Evolutionary conservation across 2,797 vertebrate genomes (phyloP).

Genomic region (Microtus agrestis): DNA sequence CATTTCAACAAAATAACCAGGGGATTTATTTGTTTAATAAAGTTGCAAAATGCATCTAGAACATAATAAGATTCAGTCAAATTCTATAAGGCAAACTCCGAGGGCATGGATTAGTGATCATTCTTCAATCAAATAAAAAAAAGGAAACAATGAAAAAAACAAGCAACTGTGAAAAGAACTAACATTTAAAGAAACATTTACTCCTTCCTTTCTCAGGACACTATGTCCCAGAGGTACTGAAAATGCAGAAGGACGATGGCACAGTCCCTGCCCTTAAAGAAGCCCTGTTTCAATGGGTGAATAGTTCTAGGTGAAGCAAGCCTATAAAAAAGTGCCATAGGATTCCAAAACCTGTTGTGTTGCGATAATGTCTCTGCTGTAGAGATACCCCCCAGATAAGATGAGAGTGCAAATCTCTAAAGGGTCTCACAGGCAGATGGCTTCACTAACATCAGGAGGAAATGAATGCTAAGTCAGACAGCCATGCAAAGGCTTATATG

Average conservation of each 20-base stretch:
- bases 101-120: conserved; percentile 6
- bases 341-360: background rate
- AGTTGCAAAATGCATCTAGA: background rate
- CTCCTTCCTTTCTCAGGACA: background rate
- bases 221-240: background rate
- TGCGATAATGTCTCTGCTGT: background rate
- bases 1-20: conserved; percentile 31
- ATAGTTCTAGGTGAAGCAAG: background rate
- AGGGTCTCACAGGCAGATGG: background rate
- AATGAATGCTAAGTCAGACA: background rate
- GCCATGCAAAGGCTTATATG: fast-evolving
- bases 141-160: background rate
- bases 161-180: background rate
- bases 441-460: background rate
- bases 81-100: background rate
- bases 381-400: background rate
- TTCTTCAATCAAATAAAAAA: conserved; percentile 22
- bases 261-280: background rate
- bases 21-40: background rate
- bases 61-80: background rate
- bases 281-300: background rate
- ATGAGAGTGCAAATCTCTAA: background rate
- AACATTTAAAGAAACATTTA: background rate
- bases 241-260: background rate
- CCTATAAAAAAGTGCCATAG: background rate